phyloP scores from a whole-genome alignment of 2,113 vertebrate genomes.

The Toxotes chatareus region DNA sequence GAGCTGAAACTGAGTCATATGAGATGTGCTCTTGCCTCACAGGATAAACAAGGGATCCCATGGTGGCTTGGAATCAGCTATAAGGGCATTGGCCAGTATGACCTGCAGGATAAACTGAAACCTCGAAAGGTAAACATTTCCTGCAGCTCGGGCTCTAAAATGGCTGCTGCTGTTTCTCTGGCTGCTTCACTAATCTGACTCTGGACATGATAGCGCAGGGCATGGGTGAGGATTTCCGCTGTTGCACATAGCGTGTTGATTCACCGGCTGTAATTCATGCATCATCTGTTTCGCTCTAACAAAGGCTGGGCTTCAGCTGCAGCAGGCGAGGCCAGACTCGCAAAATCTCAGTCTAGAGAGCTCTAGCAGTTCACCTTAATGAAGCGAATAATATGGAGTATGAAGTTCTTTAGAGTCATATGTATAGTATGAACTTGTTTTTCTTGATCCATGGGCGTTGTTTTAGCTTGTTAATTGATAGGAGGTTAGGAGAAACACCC shows the following conservation, averaged over 20 bases:
- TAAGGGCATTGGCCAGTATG: slow-evolving; percentile 98
- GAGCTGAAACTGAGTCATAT: slow-evolving; percentile 29
- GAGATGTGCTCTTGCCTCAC: slow-evolving; percentile 24
- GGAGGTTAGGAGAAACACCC: slow-evolving; percentile 46
- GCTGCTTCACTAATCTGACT: slow-evolving; percentile 10
- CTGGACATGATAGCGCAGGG: slow-evolving; percentile 33
- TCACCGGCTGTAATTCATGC: slow-evolving; percentile 53
- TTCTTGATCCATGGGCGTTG: slow-evolving; percentile 48
- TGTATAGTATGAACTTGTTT: slow-evolving; percentile 34
- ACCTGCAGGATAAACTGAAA: slow-evolving; percentile 98
- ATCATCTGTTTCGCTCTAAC: slow-evolving; percentile 39
- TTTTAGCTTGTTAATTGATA: slow-evolving; percentile 22
- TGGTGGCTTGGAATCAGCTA: slow-evolving; percentile 99
- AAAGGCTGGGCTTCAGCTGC: slow-evolving; percentile 46
- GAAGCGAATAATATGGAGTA: background rate
- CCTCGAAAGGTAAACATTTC: slow-evolving; percentile 84
- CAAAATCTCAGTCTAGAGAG: background rate
- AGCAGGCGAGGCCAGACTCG: slow-evolving; percentile 65
- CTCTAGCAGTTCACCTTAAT: background rate
- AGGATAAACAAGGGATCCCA: slow-evolving; percentile 99
- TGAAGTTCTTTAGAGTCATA: slow-evolving; percentile 14
- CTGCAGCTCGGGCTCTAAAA: slow-evolving; percentile 1
- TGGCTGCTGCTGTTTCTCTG: slow-evolving; percentile 1
- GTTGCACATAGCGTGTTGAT: slow-evolving; percentile 53
- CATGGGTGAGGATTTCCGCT: slow-evolving; percentile 20